A percentile compares a stretch with the other conserved stretches of the same genome.
These are phyloP conservation scores for Microtus oregoni DNA, from an alignment of 2,113 vertebrate genomes.

Conservation along the genomic window DNA sequence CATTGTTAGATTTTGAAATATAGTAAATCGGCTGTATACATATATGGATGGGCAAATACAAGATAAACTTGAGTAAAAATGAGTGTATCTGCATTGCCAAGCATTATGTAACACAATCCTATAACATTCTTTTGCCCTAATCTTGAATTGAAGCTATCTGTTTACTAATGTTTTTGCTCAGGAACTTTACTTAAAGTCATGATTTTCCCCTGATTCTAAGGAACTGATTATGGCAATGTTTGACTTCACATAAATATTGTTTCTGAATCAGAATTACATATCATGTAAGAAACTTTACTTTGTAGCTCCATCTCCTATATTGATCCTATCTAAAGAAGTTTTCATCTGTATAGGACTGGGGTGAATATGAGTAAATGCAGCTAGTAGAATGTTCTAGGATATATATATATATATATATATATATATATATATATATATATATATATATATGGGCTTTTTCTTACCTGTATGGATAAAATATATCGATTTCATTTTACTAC, in stretches of 20 bases:
- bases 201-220: neutral
- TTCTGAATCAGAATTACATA: neutral
- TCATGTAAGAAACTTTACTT: neutral
- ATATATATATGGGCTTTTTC: neutral
- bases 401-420: no score
- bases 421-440: no score
- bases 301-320: neutral
- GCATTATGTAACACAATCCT: neutral
- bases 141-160: neutral
- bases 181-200: conserved; percentile 17
- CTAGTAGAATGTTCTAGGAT: neutral
- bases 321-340: neutral
- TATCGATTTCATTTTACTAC: neutral
- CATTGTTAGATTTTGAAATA: conserved; percentile 54
- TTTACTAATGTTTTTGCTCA: neutral
- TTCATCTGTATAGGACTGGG: neutral
- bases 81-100: neutral
- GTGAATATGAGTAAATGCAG: neutral
- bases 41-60: neutral
- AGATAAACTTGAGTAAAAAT: conserved; percentile 13
- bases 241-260: conserved; percentile 32
- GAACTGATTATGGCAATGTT: conserved; percentile 30
- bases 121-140: neutral
- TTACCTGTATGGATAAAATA: neutral
- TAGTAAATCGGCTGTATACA: conserved; percentile 25